Evolutionary conservation across 1,140 invertebrate species (phyloP).

Genomic region (Daktulosphaira vitifoliae): DNA sequence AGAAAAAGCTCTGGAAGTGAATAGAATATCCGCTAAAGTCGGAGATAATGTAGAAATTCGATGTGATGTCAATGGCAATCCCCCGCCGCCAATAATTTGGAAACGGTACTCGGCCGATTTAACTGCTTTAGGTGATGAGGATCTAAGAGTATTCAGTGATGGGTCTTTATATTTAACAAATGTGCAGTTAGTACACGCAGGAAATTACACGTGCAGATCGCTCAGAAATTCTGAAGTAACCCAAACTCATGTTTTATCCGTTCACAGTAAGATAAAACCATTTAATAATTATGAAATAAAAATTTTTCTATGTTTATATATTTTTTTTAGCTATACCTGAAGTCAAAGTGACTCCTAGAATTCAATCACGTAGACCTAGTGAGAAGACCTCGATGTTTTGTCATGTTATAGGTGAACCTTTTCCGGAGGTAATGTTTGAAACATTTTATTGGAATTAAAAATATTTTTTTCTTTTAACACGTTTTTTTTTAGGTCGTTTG

Average conservation of each 20-base stretch:
- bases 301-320: conserved; percentile 2
- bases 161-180: conserved; percentile 66
- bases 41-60: conserved; percentile 73
- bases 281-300: neutral
- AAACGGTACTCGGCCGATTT: conserved; percentile 59
- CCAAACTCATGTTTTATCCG: conserved; percentile 65
- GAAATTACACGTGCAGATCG: conserved; percentile 73
- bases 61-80: conserved; percentile 64
- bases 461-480: neutral
- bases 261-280: conserved; percentile 57
- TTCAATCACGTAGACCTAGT: conserved; percentile 57
- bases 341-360: conserved; percentile 57
- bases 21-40: conserved; percentile 57
- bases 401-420: conserved; percentile 60
- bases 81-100: conserved; percentile 64
- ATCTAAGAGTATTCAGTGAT: conserved; percentile 59
- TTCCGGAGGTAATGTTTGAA: conserved; percentile 48
- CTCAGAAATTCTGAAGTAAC: conserved; percentile 63
- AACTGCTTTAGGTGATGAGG: conserved; percentile 53
- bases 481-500: conserved; percentile 53
- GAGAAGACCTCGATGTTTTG: conserved; percentile 60
- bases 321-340: conserved; percentile 53
- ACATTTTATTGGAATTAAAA: neutral
- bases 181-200: conserved; percentile 65
- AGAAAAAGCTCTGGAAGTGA: conserved; percentile 64